phyloP scores from a whole-genome alignment of 2,113 vertebrate genomes.

The Thunnus thynnus region DNA sequence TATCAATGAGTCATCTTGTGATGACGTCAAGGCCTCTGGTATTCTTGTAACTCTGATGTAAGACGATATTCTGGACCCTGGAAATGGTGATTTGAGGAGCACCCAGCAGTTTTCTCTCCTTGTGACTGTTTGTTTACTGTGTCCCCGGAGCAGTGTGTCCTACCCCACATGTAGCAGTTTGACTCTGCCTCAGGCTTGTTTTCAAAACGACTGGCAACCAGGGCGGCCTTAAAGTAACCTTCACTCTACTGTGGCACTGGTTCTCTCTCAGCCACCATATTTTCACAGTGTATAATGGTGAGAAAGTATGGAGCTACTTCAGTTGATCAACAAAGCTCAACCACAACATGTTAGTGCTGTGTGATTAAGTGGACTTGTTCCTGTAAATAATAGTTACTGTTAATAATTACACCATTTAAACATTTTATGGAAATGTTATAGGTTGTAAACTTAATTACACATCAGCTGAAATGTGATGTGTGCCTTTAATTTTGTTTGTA shows the following conservation, averaged over 20 bases:
- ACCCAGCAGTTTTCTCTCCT: constrained; percentile 20
- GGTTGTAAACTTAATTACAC: not conserved
- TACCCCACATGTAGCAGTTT: constrained; percentile 6
- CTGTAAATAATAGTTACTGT: not conserved
- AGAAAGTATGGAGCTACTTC: constrained; percentile 37
- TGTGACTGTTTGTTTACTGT: constrained; percentile 51
- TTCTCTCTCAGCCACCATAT: constrained; percentile 7
- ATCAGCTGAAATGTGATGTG: not conserved
- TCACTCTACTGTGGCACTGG: not conserved
- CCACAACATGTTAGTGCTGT: not conserved
- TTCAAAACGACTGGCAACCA: constrained; percentile 18
- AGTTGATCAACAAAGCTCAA: constrained; percentile 41
- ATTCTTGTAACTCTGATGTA: constrained; percentile 36
- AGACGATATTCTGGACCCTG: constrained; percentile 23
- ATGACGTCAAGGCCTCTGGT: constrained; percentile 13
- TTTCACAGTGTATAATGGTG: constrained; percentile 26
- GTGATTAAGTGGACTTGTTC: constrained; percentile 7
- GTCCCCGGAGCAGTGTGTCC: constrained; percentile 13
- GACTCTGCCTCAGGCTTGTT: constrained; percentile 30
- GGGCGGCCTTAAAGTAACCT: not conserved
- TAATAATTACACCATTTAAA: constrained; percentile 27
- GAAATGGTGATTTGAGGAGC: constrained; percentile 37
- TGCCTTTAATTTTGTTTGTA: not conserved
- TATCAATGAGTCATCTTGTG: not conserved
- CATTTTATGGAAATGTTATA: constrained; percentile 14